Conservation (phyloP, 35 echinoderm and acorn worm species). For the Antedon bifida region DNA sequence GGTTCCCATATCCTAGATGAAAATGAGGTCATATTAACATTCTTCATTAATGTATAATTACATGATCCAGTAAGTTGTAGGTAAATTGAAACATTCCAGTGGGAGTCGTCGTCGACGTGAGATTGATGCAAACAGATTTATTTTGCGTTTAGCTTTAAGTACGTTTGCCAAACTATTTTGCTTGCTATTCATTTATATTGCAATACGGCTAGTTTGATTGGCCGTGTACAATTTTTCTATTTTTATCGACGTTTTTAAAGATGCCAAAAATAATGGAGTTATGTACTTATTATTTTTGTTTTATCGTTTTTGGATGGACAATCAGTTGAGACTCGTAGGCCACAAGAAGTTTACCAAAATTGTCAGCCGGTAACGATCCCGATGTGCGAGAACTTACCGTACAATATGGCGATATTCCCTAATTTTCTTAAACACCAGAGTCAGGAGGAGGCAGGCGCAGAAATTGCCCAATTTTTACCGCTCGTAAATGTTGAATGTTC, state of each 20-base stretch:
- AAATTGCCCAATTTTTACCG: constrained; percentile 94
- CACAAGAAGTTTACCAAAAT: background rate
- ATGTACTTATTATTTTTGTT: background rate
- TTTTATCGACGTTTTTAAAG: background rate
- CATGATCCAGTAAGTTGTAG: background rate
- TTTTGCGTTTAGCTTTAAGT: background rate
- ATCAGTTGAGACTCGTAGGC: background rate
- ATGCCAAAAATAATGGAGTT: background rate
- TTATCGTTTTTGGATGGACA: background rate
- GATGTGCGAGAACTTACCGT: constrained; percentile 77
- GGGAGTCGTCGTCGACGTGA: background rate
- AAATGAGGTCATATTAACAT: background rate
- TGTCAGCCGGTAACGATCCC: constrained; percentile 96
- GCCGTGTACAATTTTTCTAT: background rate
- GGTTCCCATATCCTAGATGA: background rate
- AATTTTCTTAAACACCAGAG: constrained; percentile 83
- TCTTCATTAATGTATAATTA: background rate
- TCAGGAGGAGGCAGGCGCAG: constrained; percentile 86
- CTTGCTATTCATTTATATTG: too few relatives aligned
- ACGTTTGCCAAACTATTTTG: too few relatives aligned
- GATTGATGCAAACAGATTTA: background rate
- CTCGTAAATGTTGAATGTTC: constrained; percentile 94
- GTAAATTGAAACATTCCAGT: background rate
- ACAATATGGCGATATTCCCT: constrained; percentile 87
- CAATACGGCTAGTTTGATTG: too few relatives aligned